phyloP scores from a whole-genome alignment of 1,140 invertebrate genomes.

The Anastatus disparis region DNA sequence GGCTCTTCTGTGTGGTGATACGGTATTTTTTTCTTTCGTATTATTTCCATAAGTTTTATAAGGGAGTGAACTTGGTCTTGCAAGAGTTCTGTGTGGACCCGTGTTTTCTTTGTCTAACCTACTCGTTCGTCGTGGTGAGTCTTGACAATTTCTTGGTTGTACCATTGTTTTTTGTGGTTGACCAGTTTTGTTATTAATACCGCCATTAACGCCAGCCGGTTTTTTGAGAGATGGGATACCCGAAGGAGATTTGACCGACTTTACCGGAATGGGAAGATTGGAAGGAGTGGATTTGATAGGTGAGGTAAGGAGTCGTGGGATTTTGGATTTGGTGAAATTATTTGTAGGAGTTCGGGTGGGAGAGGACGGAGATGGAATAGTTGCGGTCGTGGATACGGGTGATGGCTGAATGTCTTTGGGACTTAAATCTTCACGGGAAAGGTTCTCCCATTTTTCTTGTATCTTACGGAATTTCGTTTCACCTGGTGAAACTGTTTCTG shows the following conservation, averaged over 20 bases:
- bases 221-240: slow-evolving; percentile 60
- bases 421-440: slow-evolving; percentile 67
- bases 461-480: slow-evolving; percentile 77
- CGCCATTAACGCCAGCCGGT: neutral
- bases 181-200: neutral
- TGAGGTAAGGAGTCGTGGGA: slow-evolving; percentile 76
- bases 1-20: slow-evolving; percentile 71
- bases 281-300: slow-evolving; percentile 69
- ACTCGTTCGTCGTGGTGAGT: slow-evolving; percentile 64
- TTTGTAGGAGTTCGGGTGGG: slow-evolving; percentile 63
- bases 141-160: slow-evolving; percentile 50
- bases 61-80: slow-evolving; percentile 73
- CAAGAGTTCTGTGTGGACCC: slow-evolving; percentile 57
- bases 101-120: slow-evolving; percentile 69
- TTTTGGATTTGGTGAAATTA: slow-evolving; percentile 71
- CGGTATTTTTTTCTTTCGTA: slow-evolving; percentile 61
- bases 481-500: slow-evolving; percentile 36
- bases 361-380: slow-evolving; percentile 59
- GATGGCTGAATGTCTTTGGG: neutral
- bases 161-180: slow-evolving; percentile 47
- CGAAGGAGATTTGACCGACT: slow-evolving; percentile 54
- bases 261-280: slow-evolving; percentile 52
- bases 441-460: slow-evolving; percentile 87
- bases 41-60: slow-evolving; percentile 68
- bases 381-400: slow-evolving; percentile 52